phyloP scores from a whole-genome alignment of 2,113 vertebrate species.

The Cromileptes altivelis region DNA sequence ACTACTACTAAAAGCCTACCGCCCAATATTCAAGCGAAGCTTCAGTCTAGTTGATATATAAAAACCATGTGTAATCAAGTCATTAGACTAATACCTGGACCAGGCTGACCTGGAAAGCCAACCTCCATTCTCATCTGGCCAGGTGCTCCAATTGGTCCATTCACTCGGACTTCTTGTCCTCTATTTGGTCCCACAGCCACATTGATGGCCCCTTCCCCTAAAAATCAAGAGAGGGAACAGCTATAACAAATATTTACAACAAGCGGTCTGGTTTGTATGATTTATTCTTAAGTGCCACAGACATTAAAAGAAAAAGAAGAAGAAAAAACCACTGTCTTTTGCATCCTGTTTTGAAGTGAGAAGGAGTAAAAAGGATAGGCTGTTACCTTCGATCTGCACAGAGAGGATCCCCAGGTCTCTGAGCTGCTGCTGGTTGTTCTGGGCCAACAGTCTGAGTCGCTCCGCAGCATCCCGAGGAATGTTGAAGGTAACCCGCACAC shows the following conservation, averaged over 20 bases:
- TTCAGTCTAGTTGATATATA: neutral
- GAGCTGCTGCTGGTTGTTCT: constrained; percentile 98
- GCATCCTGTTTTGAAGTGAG: neutral
- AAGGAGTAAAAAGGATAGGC: neutral
- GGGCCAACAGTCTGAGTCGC: constrained; percentile 93
- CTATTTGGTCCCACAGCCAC: constrained; percentile 91
- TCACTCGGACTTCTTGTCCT: constrained; percentile 94
- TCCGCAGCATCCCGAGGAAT: constrained; percentile 97
- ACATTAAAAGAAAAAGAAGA: neutral
- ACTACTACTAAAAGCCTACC: neutral
- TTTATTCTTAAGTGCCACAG: neutral
- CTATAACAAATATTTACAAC: neutral
- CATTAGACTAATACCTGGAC: constrained; percentile 85
- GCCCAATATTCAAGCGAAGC: constrained; percentile 2
- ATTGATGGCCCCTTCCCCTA: constrained; percentile 98
- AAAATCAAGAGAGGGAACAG: constrained; percentile 32
- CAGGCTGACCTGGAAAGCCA: constrained; percentile 90
- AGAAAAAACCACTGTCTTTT: neutral
- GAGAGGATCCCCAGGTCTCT: constrained; percentile 98
- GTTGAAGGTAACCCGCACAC: constrained; percentile 97
- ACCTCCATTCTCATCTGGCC: constrained; percentile 91
- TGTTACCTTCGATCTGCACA: constrained; percentile 96
- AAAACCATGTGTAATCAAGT: neutral
- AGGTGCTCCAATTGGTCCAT: constrained; percentile 91
- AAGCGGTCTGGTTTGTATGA: neutral